Conservation (phyloP, 2,113 vertebrate genomes). For the Pelecanoides urinatrix region DNA sequence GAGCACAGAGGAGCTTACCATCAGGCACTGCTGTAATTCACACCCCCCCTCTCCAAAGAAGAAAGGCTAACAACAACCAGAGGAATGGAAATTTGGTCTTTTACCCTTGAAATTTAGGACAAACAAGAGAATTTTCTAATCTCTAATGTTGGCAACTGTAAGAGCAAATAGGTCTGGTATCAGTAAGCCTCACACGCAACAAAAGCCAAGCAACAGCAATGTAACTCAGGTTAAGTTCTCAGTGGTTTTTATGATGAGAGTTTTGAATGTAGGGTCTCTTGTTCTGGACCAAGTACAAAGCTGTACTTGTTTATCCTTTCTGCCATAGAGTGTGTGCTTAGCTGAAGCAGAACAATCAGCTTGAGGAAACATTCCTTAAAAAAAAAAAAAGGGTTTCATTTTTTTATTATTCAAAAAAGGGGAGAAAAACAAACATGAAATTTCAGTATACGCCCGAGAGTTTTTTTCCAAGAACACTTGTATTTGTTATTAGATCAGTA, state of each 20-base stretch:
- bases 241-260: background rate
- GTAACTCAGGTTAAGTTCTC: background rate
- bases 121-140: background rate
- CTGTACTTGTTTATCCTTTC: conserved; percentile 58
- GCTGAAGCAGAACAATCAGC: conserved; percentile 50
- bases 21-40: background rate
- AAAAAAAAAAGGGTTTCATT: conserved; percentile 13
- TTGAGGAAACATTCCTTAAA: conserved; percentile 45
- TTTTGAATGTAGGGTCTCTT: conserved; percentile 5
- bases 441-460: conserved; percentile 36
- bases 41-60: background rate
- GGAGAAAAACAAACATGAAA: conserved; percentile 63
- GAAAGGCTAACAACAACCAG: background rate
- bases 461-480: conserved; percentile 65
- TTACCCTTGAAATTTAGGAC: background rate
- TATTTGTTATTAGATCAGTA: conserved; percentile 56
- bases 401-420: conserved; percentile 59
- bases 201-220: conserved; percentile 39
- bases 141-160: background rate
- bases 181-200: background rate
- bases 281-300: conserved; percentile 53
- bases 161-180: background rate
- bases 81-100: background rate
- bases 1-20: background rate
- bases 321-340: background rate